Evolutionary conservation across 1,140 invertebrate genomes (phyloP).

Genomic region (Lordiphosa clarofinis): DNA sequence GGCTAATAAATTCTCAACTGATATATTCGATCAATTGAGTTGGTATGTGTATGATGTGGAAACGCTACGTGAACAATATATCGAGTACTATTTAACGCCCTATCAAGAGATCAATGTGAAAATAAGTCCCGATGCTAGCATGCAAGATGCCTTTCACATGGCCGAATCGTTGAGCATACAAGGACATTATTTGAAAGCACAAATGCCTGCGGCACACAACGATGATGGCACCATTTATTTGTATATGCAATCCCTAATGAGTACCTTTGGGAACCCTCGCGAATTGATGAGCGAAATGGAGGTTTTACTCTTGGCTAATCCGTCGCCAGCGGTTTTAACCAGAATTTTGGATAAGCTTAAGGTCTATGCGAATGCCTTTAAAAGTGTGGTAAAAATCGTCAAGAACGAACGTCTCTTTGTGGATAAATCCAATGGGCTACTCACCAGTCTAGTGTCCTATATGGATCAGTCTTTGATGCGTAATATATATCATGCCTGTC

Average conservation of each 20-base stretch:
- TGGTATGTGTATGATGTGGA: conserved; percentile 68
- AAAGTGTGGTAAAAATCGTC: conserved; percentile 50
- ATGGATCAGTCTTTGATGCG: conserved; percentile 36
- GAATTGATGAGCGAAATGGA: conserved; percentile 44
- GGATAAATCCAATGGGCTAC: conserved; percentile 43
- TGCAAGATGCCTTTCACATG: conserved; percentile 26
- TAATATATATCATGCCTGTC: conserved; percentile 51
- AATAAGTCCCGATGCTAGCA: conserved; percentile 16
- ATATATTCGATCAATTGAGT: conserved; percentile 60
- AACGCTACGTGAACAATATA: conserved; percentile 49
- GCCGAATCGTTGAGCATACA: conserved; percentile 42
- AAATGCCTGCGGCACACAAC: conserved; percentile 21
- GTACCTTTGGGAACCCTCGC: conserved; percentile 33
- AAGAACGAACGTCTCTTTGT: conserved; percentile 57
- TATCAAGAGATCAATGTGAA: conserved; percentile 44
- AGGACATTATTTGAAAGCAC: conserved; percentile 50
- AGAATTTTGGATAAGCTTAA: conserved; percentile 52
- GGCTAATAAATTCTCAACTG: conserved; percentile 29
- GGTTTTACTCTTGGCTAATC: conserved; percentile 52
- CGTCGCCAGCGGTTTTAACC: conserved; percentile 26
- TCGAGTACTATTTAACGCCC: conserved; percentile 46
- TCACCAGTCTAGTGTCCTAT: conserved; percentile 35
- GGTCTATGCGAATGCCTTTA: conserved; percentile 52
- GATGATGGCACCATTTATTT: conserved; percentile 45
- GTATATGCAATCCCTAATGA: conserved; percentile 58